phyloP scores from a whole-genome alignment of 2,113 vertebrate species.

The Aegithalos caudatus region DNA sequence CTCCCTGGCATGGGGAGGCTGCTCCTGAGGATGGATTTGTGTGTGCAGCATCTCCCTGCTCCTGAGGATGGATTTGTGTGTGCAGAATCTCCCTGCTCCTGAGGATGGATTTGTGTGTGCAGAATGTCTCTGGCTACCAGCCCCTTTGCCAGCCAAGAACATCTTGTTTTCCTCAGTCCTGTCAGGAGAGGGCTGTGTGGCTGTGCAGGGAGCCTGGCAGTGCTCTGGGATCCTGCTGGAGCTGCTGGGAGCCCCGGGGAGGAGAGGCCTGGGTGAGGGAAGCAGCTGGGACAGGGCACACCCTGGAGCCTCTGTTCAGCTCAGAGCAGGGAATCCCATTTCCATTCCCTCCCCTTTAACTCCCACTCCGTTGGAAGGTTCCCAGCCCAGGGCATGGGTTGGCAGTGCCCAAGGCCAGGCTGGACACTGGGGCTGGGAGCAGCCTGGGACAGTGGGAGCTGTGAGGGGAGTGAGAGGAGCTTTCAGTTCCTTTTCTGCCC shows the following conservation, averaged over 20 bases:
- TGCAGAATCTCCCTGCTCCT: too few species aligned
- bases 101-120: rapidly evolving
- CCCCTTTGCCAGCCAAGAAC: rapidly evolving
- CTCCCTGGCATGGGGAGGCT: neutral
- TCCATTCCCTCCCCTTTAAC: rapidly evolving
- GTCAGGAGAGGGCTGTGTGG: rapidly evolving
- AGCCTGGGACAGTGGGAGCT: neutral
- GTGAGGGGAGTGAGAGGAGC: neutral
- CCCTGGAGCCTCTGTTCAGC: neutral
- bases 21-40: neutral
- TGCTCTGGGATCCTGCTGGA: too few species aligned
- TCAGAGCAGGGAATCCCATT: neutral
- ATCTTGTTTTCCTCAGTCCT: rapidly evolving
- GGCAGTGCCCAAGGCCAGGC: rapidly evolving
- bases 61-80: neutral
- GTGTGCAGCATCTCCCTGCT: too few species aligned
- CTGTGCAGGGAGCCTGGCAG: neutral
- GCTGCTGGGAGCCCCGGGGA: too few species aligned
- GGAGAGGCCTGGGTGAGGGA: rapidly evolving
- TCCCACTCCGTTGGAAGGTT: neutral
- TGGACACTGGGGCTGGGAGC: neutral
- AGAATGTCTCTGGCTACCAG: neutral
- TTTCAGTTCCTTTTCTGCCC: neutral
- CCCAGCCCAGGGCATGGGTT: neutral
- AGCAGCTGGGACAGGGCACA: neutral